A percentile compares a stretch with the other conserved stretches of the same genome.
Evolutionary conservation across 2,797 vertebrate species (phyloP).

Genomic region (Sebastolobus altivelis): DNA sequence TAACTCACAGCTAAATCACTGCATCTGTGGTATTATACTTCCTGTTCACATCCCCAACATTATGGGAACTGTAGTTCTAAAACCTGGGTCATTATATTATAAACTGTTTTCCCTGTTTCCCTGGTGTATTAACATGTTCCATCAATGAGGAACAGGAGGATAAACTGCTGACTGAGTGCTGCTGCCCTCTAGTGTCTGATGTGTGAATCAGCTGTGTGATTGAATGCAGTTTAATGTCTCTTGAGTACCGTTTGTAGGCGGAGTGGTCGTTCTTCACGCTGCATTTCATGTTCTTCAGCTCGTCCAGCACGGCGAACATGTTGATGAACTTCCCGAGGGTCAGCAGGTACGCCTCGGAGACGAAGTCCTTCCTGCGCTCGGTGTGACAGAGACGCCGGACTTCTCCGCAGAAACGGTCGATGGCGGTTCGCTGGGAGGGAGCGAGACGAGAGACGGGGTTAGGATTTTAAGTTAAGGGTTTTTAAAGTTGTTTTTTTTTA

Average conservation of each 20-base stretch:
- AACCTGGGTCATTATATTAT: not conserved
- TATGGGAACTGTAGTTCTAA: not conserved
- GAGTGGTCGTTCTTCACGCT: conserved; percentile 99
- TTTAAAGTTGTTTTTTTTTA: no score
- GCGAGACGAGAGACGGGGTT: no score
- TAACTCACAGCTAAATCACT: no score
- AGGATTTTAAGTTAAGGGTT: no score
- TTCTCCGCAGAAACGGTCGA: conserved; percentile 97
- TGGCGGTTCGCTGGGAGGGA: conserved; percentile 90
- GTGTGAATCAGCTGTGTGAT: not conserved
- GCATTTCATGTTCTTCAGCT: conserved; percentile 99
- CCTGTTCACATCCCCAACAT: not conserved
- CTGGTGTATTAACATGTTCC: not conserved
- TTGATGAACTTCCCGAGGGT: conserved; percentile 99
- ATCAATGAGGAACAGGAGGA: not conserved
- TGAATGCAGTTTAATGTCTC: not conserved
- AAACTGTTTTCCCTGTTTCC: no score
- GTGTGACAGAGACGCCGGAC: conserved; percentile 94
- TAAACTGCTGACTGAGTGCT: not conserved
- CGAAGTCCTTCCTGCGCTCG: conserved; percentile 98
- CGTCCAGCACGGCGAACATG: conserved; percentile 98
- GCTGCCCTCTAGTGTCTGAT: not conserved
- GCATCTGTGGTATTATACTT: not conserved
- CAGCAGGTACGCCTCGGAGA: conserved; percentile 96
- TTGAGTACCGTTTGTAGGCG: conserved; percentile 92